Evolutionary conservation across 2,797 vertebrate genomes (phyloP).

Genomic region (Cossypha heuglini): DNA sequence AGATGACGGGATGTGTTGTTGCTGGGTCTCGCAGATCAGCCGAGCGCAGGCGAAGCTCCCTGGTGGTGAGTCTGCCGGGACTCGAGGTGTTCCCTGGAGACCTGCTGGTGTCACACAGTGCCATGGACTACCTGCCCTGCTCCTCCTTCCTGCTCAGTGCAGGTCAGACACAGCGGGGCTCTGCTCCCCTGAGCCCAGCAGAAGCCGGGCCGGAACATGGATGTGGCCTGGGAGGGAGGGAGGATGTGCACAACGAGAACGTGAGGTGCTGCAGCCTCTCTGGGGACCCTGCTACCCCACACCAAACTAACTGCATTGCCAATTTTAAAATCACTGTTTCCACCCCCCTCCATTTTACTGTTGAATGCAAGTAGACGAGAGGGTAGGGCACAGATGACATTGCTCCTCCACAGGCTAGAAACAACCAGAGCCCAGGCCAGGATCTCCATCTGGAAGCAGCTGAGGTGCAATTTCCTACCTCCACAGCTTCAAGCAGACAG

Average conservation of each 20-base stretch:
- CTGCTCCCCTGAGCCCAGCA: neutral
- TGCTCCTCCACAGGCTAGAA: neutral
- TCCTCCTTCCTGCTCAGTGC: constrained; percentile 66
- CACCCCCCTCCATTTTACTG: neutral
- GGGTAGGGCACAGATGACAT: neutral
- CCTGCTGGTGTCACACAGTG: constrained; percentile 84
- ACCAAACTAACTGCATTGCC: neutral
- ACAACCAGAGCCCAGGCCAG: neutral
- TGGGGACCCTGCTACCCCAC: neutral
- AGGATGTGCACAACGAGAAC: rapidly evolving
- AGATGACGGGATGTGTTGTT: neutral
- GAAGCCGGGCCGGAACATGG: rapidly evolving
- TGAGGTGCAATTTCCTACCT: neutral
- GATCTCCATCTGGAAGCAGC: neutral
- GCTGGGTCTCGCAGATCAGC: constrained; percentile 63
- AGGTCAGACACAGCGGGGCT: constrained; percentile 39
- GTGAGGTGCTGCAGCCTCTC: rapidly evolving
- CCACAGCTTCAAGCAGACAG: neutral
- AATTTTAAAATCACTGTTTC: neutral
- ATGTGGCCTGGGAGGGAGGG: neutral
- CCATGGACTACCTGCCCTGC: constrained; percentile 76
- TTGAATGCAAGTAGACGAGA: neutral
- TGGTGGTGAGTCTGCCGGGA: constrained; percentile 86
- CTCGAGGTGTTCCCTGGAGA: constrained; percentile 88
- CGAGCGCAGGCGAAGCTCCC: constrained; percentile 83